A percentile compares a stretch with the other conserved stretches of the same genome.
Evolutionary conservation across 64 coral and sea anemone genomes (phyloP).

Genomic region (Dendronephthya gigantea): DNA sequence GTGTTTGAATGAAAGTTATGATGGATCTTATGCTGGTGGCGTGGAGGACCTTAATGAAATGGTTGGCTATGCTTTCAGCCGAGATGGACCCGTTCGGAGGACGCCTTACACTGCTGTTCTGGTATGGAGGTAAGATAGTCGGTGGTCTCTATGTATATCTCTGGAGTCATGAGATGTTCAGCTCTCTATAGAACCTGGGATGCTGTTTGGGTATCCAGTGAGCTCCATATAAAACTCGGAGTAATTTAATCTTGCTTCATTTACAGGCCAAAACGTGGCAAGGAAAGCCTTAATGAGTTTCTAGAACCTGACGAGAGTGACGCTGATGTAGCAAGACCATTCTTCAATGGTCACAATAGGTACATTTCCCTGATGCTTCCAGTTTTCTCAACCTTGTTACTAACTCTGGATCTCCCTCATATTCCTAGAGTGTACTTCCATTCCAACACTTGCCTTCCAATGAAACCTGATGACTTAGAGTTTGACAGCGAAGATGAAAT

Average conservation of each 20-base stretch:
- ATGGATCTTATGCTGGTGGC: constrained; percentile 64
- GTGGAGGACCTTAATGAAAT: constrained; percentile 69
- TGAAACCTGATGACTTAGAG: constrained; percentile 36
- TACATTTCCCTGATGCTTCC: too few relatives aligned
- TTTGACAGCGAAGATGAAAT: constrained; percentile 81
- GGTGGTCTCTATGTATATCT: not conserved
- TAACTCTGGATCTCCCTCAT: not conserved
- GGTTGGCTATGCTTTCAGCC: constrained; percentile 69
- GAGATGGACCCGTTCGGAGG: constrained; percentile 66
- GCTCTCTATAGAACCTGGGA: too few relatives aligned
- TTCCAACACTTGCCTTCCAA: constrained; percentile 74
- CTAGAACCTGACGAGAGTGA: constrained; percentile 78
- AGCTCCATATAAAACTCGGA: too few relatives aligned
- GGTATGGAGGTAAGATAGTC: constrained; percentile 52
- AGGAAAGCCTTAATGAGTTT: constrained; percentile 83
- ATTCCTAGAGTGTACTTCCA: constrained; percentile 74
- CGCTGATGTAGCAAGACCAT: constrained; percentile 54
- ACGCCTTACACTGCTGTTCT: constrained; percentile 54
- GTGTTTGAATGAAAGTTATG: constrained; percentile 92
- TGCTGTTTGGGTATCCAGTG: too few relatives aligned
- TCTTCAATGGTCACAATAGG: constrained; percentile 81
- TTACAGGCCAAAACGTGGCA: constrained; percentile 53
- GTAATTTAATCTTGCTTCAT: too few relatives aligned
- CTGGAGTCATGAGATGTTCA: too few relatives aligned
- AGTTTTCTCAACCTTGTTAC: too few relatives aligned